phyloP scores from a whole-genome alignment of 2,888 invertebrate genomes.

The Operophtera brumata region DNA sequence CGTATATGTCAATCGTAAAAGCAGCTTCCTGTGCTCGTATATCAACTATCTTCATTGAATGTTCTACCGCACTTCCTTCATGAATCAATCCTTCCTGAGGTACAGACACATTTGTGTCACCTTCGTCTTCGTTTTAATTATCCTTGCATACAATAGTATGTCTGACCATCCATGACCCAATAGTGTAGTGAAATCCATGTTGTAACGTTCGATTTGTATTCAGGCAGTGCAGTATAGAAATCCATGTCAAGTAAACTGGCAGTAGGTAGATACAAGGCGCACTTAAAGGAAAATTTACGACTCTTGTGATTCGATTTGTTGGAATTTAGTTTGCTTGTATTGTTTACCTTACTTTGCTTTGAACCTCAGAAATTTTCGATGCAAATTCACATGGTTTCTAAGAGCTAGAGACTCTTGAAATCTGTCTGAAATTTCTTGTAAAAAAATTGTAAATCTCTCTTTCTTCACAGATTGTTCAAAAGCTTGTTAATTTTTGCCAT shows the following conservation, averaged over 20 bases:
- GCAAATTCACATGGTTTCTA: neutral
- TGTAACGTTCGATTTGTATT: constrained; percentile 74
- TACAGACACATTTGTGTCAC: constrained; percentile 40
- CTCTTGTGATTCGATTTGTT: constrained; percentile 47
- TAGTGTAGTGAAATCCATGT: constrained; percentile 78
- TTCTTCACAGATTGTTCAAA: no score
- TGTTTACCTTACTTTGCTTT: constrained; percentile 14
- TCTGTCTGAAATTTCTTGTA: no score
- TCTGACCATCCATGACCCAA: constrained; percentile 75
- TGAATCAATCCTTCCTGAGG: constrained; percentile 34
- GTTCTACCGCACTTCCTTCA: constrained; percentile 32
- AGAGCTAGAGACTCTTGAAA: no score
- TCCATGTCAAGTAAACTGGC: constrained; percentile 77
- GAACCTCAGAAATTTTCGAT: neutral
- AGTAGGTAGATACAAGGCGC: constrained; percentile 66
- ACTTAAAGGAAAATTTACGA: constrained; percentile 71
- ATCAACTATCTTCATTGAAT: constrained; percentile 19
- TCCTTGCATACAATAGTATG: constrained; percentile 52
- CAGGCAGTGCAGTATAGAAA: constrained; percentile 70
- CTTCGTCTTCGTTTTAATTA: constrained; percentile 48
- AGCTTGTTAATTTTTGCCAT: no score
- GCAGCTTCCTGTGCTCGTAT: constrained; percentile 16
- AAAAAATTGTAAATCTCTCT: no score
- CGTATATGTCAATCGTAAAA: constrained; percentile 15
- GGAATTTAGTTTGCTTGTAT: constrained; percentile 35